Percentiles rank a stretch among this genome's conserved stretches.
Conservation (phyloP, 2,888 invertebrate species). For the Platypus cylindrus region DNA sequence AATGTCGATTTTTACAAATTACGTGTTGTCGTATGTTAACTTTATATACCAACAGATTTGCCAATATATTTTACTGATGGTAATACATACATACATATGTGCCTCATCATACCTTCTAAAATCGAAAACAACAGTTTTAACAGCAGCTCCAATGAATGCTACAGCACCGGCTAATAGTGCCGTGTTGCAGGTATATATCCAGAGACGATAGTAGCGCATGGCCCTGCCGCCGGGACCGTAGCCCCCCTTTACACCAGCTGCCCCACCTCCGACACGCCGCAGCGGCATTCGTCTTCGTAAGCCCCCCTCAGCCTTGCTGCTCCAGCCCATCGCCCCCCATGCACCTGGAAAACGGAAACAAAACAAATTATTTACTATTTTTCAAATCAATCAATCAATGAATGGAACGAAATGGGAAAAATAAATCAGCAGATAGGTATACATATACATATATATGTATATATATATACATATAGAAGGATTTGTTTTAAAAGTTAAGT, state of each 20-base stretch:
- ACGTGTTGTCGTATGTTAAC: too few relatives aligned
- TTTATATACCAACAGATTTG: too few relatives aligned
- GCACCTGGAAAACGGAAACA: slow-evolving; percentile 42
- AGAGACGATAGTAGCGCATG: slow-evolving; percentile 76
- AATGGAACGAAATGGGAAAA: too few relatives aligned
- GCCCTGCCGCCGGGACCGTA: slow-evolving; percentile 34
- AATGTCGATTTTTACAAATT: too few relatives aligned
- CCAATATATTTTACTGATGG: too few relatives aligned
- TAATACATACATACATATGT: too few relatives aligned
- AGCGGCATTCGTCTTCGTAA: slow-evolving; percentile 38
- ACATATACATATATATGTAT: too few relatives aligned
- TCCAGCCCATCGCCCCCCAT: slow-evolving; percentile 39
- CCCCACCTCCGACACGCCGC: slow-evolving; percentile 42
- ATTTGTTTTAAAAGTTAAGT: too few relatives aligned
- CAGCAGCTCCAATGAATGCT: slow-evolving; percentile 66
- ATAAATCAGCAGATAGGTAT: too few relatives aligned
- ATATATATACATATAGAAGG: too few relatives aligned
- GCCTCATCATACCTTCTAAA: slow-evolving; percentile 36
- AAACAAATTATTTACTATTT: background rate
- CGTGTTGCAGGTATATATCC: slow-evolving; percentile 70
- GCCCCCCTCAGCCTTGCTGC: slow-evolving; percentile 35
- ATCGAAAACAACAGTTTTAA: slow-evolving; percentile 54
- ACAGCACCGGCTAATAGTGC: slow-evolving; percentile 72
- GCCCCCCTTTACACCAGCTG: slow-evolving; percentile 40
- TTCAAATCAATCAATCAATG: too few relatives aligned